Evolutionary conservation across 2,113 vertebrate genomes (phyloP).

Genomic region (Phylloscopus whistleri): DNA sequence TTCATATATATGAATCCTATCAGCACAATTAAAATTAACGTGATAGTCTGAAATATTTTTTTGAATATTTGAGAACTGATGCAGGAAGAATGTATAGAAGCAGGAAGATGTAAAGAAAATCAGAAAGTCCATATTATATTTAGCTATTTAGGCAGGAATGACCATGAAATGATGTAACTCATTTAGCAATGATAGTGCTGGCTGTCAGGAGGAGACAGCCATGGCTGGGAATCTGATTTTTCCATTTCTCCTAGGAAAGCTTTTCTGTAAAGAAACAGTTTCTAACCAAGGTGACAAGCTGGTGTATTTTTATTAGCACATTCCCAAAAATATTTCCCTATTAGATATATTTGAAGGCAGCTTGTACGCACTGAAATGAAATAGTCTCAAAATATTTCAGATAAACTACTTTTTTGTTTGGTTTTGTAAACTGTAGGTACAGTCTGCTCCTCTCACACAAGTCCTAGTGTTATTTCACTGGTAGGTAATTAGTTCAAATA

Average conservation of each 20-base stretch:
- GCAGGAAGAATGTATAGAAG: not conserved
- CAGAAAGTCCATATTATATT: not conserved
- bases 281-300: not conserved
- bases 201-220: not conserved
- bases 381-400: not conserved
- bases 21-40: not conserved
- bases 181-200: not conserved
- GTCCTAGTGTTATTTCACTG: not conserved
- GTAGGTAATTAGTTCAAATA: not conserved
- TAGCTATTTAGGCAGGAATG: not conserved
- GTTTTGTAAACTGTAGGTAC: not conserved
- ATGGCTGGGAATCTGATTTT: not conserved
- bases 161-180: not conserved
- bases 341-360: not conserved
- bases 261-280: not conserved
- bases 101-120: not conserved
- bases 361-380: not conserved
- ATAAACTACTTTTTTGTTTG: not conserved
- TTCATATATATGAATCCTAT: not conserved
- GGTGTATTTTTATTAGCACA: not conserved
- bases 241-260: not conserved
- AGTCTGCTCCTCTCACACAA: not conserved
- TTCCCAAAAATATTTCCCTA: not conserved
- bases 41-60: not conserved
- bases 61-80: not conserved